Conservation (phyloP, 2,888 invertebrate genomes). For the Aelia acuminata region DNA sequence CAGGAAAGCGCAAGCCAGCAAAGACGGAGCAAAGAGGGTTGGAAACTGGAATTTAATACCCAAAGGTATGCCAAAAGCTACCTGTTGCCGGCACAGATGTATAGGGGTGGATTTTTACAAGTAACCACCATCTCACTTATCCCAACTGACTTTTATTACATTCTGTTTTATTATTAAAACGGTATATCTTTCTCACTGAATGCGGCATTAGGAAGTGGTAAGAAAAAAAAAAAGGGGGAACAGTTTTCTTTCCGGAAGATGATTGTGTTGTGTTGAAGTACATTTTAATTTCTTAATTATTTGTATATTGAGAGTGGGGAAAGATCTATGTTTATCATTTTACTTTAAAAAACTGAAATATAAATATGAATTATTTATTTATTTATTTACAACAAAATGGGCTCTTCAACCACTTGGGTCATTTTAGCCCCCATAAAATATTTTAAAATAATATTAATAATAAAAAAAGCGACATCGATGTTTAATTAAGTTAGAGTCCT, state of each 20-base stretch:
- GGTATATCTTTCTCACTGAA: constrained; percentile 6
- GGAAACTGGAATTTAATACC: constrained; percentile 41
- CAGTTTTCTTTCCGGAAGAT: neutral
- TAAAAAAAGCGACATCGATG: too few species aligned
- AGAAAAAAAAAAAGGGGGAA: neutral
- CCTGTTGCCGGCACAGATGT: constrained; percentile 13
- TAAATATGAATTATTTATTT: too few species aligned
- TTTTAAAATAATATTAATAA: too few species aligned
- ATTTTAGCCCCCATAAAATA: too few species aligned
- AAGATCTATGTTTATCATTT: too few species aligned
- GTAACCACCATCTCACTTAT: constrained; percentile 18
- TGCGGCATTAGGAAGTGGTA: neutral
- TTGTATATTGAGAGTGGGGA: neutral
- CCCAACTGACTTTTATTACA: neutral
- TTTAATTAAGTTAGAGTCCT: too few species aligned
- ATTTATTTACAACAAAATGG: too few species aligned
- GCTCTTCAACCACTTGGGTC: too few species aligned
- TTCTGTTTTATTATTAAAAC: constrained; percentile 26
- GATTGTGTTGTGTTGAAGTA: neutral
- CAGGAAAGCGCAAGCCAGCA: neutral
- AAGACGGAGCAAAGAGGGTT: constrained; percentile 17
- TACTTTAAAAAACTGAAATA: too few species aligned
- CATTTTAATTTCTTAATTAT: neutral
- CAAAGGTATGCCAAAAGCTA: constrained; percentile 19
- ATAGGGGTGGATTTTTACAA: constrained; percentile 32